Base-by-base conservation (phyloP, 1,140 invertebrate species). In the Hesperophylax magnus region DNA sequence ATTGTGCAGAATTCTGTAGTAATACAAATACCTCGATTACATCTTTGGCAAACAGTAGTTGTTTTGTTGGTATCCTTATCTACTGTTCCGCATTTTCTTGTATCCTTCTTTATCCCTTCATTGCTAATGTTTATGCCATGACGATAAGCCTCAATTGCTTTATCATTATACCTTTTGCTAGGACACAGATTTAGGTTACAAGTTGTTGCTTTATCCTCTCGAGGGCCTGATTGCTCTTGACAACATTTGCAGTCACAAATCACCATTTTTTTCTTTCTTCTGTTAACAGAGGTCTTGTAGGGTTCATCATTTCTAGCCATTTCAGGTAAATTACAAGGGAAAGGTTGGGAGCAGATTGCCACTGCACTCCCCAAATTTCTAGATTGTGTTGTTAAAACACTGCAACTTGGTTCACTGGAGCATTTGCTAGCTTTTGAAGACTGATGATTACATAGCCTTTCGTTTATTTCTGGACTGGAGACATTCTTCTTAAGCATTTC, bases 221-320 rank as follows among this genome's bases (percentile, higher is more conserved):
- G 0, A 65, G 18, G 15, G 18, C 7, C 18, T 20, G n/a, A 8
- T 20, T 53, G 34, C n/a, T 71, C 67, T 52, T 24, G 39, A 3
- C 67, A 71, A 47, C 34, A 71, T 71, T 71, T 47, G 18, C 67
- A 71, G 47, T 53, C 39, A 52, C 67, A 71, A 52, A 52, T 53
- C 14, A 71, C 22, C 6, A 52, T 20, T 4, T 47, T n/a, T n/a
- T 71, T 39, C 15, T 71, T 71, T 17, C 8, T 53, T 53, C 47
- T 71, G 17, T 34, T 67, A 8, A 18, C n/a, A 20, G 20, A 18
- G n/a, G 39, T 18, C 2, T 24, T 71, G 34, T 8, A 39, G 18
- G 7, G 18, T 52, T 52, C 24, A 20, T 47, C 17, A 15, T 71
- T 71, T 52, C 39, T 39, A 52, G 34, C 39, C n/a, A 15, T 27